Base-by-base conservation (phyloP, 2,888 invertebrate genomes). In the Maniola hyperantus region DNA sequence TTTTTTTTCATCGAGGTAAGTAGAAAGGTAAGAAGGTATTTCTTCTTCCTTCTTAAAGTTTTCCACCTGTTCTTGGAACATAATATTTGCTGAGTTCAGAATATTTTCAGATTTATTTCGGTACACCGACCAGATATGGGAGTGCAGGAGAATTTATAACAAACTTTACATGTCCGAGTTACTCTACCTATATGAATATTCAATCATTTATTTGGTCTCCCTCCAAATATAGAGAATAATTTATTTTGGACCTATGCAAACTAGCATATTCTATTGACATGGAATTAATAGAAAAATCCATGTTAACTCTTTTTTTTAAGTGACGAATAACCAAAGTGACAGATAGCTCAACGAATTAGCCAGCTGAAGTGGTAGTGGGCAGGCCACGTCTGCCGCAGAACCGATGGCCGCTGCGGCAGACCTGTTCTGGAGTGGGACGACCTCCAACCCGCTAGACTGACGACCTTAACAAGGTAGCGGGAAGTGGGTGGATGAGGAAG, bases 71-170 rank as follows among this genome's bases (percentile, higher is more conserved):
- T 42, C 57, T 42, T 20, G 6, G 13, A 20, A 18, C 2, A 57
- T 42, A 48, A 59, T 48, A 59, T 59, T 59, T 59, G 59, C 59
- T 59, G 46, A 48, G 33, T 59, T 48, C 5, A 34, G 11, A 59
- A 59, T 34, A 59, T 59, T 59, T 59, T 59, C 59, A 48, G 59
- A 59, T 59, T 59, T 59, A 59, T 59, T 59, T 48, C 48, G 46
- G 33, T 59, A 59, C 15, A 48, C 59, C 26, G 34, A 33, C 59
- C 26, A 44, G 20, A 58, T 13, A 15, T n/a, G 59, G 26, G 59
- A 48, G 48, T 33, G 57, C 42, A 11, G 13, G 57, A n/a, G n/a
- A 42, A 26, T 57, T 57, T 42, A 42, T 13, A 13, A 20, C 39
- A 57, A 57, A 57, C 42, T 57, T 57, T 20, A 11, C 57, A 42